These are phyloP conservation scores for Heliconius charithonia DNA, from an alignment of 2,888 invertebrate genomes.

Conservation along the genomic window DNA sequence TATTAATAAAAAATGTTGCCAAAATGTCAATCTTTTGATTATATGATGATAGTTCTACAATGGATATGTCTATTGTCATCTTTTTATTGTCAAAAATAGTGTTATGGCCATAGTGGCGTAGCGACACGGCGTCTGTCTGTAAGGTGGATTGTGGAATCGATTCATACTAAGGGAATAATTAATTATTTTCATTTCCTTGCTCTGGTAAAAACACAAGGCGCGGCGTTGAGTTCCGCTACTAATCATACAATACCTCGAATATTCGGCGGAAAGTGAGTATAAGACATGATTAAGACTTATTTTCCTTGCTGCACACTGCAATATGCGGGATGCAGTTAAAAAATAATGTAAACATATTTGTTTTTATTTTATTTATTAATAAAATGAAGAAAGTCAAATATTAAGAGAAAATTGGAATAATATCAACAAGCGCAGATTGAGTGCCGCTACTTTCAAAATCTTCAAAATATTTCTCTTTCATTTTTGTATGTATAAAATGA, in stretches of 20 bases:
- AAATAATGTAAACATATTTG: too few species aligned
- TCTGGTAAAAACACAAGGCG: neutral
- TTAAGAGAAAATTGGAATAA: too few species aligned
- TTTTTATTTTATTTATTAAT: too few species aligned
- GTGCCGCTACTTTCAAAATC: too few species aligned
- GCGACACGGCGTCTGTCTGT: neutral
- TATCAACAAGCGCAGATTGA: too few species aligned
- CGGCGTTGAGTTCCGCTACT: neutral
- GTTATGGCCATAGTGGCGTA: neutral
- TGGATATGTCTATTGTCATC: neutral
- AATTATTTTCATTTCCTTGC: neutral
- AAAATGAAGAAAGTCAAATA: too few species aligned
- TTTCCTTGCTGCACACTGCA: too few species aligned
- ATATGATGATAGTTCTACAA: neutral
- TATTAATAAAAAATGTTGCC: slow-evolving; percentile 27
- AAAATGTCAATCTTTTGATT: neutral
- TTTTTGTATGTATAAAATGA: too few species aligned
- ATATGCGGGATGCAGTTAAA: too few species aligned
- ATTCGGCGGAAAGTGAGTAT: neutral
- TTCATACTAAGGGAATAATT: neutral
- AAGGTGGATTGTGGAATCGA: neutral
- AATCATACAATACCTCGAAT: neutral
- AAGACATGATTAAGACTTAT: too few species aligned
- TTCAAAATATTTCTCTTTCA: too few species aligned
- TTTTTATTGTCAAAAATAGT: neutral